Base-by-base conservation (phyloP, 2,113 vertebrate species). In the Propithecus coquereli region DNA sequence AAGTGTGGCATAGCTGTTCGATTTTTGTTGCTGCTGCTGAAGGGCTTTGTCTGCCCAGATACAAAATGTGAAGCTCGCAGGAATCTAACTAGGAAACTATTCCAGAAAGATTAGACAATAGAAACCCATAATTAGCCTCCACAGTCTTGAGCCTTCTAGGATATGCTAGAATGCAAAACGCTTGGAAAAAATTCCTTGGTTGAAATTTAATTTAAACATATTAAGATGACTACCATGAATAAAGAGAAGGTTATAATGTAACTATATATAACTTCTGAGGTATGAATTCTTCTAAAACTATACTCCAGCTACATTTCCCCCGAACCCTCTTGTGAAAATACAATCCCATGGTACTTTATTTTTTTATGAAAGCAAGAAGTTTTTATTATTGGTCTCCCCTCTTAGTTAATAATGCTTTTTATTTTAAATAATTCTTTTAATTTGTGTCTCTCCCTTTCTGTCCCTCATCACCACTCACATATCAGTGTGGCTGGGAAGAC, bases 51-150 rank as follows among this genome's bases (percentile, higher is more conserved):
- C 70, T 97, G 79, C 88, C 95, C 92, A 94, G 95, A 91, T 95
- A 97, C 95, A 90, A 96, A 97, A 95, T 92, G 91, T 94, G 94
- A 93, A 87, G 59, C 84, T 97, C 95, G n/a, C 43, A 96, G 93
- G 77, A 82, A 87, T 91, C 34, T 63, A 77, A 59, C 74, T 47
- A 57, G 34, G 85, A 97, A 87, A 68, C 84, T 91, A 14, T 88
- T 96, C 84, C 91, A 96, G 87, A 97, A 93, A 92, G 77, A 80
- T 91, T 94, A 93, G 95, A 96, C 96, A 97, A 73, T 3, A 0
- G 97, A 96, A 96, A 95, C 70, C 87, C n/a, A 0, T 97, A 97
- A 98, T 98, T 97, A 97, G 88, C 77, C 87, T 97, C 91, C 68
- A 45, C 18, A 68, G 63, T 93, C 96, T 93, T 40, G 91, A 79